These are phyloP conservation scores for Porites divaricata DNA, from an alignment of 92 coral and sea anemone genomes.

Conservation along the genomic window DNA sequence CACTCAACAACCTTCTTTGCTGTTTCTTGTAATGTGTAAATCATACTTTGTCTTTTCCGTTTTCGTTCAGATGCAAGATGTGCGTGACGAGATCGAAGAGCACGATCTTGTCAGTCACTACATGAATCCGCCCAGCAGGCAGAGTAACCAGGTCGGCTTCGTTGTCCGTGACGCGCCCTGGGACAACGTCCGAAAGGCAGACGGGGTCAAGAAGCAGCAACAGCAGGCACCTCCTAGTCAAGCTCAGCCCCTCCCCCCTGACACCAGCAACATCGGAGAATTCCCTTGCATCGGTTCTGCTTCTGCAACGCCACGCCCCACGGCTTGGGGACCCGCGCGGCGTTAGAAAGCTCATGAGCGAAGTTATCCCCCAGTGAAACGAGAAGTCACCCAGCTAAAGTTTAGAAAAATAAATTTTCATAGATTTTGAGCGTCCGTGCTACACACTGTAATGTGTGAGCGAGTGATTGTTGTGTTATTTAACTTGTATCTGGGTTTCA, in stretches of 20 bases:
- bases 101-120: conserved; percentile 86
- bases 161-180: conserved; percentile 99
- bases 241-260: conserved; percentile 77
- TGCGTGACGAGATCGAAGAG: conserved; percentile 88
- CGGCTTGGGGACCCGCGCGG: conserved; percentile 81
- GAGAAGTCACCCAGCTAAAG: background rate
- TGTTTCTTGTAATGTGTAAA: background rate
- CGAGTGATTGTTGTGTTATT: conserved; percentile 1
- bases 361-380: background rate
- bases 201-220: conserved; percentile 5
- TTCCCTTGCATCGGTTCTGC: conserved; percentile 95
- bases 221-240: conserved; percentile 33
- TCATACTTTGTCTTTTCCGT: background rate
- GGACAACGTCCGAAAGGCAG: conserved; percentile 58
- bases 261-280: conserved; percentile 91
- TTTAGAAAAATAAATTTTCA: background rate
- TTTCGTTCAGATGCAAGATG: conserved; percentile 88
- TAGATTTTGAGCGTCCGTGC: background rate
- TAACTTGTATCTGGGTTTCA: background rate
- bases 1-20: too few relatives aligned
- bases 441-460: background rate
- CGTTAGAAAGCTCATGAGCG: conserved; percentile 1
- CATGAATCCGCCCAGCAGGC: conserved; percentile 95
- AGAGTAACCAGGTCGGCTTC: conserved; percentile 67
- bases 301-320: conserved; percentile 70